Conservation (phyloP, 2,113 vertebrate species). For the Lophura nycthemera region DNA sequence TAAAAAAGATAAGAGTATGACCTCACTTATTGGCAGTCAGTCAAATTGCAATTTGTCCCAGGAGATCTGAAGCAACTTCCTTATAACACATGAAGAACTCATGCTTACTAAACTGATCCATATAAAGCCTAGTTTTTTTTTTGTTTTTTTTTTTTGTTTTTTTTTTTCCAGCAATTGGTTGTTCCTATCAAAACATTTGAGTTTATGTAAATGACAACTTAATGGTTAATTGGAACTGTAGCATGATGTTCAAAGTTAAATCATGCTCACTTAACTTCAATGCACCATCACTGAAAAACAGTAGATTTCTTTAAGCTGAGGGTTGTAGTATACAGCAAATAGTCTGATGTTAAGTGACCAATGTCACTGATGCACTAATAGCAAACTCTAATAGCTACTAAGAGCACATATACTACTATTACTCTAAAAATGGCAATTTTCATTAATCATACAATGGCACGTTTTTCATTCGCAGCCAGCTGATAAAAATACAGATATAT, state of each 20-base stretch:
- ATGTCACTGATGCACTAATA: background rate
- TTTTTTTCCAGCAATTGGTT: conserved; percentile 13
- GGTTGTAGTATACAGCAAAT: background rate
- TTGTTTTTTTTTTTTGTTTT: background rate
- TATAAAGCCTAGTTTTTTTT: background rate
- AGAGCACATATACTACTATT: background rate
- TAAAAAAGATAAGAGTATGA: conserved; percentile 60
- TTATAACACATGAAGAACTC: conserved; percentile 11
- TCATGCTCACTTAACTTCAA: background rate
- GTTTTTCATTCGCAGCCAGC: conserved; percentile 11
- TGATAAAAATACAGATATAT: conserved; percentile 35
- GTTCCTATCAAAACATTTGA: conserved; percentile 18
- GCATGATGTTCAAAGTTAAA: background rate
- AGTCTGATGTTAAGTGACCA: background rate
- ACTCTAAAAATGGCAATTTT: background rate
- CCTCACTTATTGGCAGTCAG: conserved; percentile 40
- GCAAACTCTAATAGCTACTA: conserved; percentile 3
- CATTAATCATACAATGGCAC: background rate
- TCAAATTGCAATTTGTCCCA: conserved; percentile 59
- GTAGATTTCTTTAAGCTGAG: background rate
- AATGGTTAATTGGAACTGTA: background rate
- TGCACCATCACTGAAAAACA: background rate
- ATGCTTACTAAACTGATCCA: conserved; percentile 18
- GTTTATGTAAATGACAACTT: conserved; percentile 30
- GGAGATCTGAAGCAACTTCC: conserved; percentile 45